Evolutionary conservation across 2,888 invertebrate species (phyloP).

Genomic region (Elmis aenea): DNA sequence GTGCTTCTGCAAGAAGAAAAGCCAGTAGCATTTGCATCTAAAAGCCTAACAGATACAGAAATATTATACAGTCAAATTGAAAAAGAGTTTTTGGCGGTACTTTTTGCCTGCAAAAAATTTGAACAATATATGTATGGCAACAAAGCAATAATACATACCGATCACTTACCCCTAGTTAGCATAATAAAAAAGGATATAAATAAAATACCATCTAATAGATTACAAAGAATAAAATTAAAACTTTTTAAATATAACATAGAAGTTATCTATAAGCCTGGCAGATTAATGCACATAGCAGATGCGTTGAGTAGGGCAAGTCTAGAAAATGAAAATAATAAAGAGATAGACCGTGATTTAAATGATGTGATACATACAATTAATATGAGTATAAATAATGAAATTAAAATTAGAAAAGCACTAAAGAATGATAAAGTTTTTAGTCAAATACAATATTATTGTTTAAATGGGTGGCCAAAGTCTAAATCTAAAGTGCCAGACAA

Average conservation of each 20-base stretch:
- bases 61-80: slow-evolving; percentile 11
- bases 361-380: too few relatives aligned
- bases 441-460: too few relatives aligned
- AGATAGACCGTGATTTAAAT: too few relatives aligned
- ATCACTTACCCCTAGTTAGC: slow-evolving; percentile 9
- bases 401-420: too few relatives aligned
- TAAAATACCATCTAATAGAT: not conserved
- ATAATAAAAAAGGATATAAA: slow-evolving; percentile 6
- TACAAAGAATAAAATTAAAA: slow-evolving; percentile 7
- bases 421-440: too few relatives aligned
- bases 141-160: slow-evolving; percentile 4
- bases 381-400: too few relatives aligned
- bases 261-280: slow-evolving; percentile 9
- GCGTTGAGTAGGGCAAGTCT: too few relatives aligned
- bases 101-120: slow-evolving; percentile 12
- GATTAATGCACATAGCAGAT: slow-evolving; percentile 9
- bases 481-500: too few relatives aligned
- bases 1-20: slow-evolving; percentile 1
- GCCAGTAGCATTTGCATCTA: slow-evolving; percentile 9
- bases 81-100: slow-evolving; percentile 10
- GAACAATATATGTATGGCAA: slow-evolving; percentile 11
- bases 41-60: slow-evolving; percentile 6
- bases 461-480: too few relatives aligned
- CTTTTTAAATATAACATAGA: slow-evolving; percentile 6
- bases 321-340: too few relatives aligned